Base-by-base conservation (phyloP, 1,140 invertebrate species). In the Nilaparvata lugens region DNA sequence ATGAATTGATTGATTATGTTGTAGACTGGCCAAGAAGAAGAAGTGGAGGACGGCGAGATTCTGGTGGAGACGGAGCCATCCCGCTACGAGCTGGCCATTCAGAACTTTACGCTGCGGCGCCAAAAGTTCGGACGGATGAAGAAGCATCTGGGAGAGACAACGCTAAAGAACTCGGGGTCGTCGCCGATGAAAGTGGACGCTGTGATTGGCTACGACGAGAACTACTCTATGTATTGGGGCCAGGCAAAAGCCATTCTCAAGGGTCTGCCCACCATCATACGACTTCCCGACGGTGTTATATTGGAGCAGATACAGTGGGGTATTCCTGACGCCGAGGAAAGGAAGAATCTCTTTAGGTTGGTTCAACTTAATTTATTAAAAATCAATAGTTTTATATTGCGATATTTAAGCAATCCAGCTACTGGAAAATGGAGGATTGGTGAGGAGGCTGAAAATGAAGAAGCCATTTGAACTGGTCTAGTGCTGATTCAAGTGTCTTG, bases 21-120 rank as follows among this genome's bases (percentile, higher is more conserved):
- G 21, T 66, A 83, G 69, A 77, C 80, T 61, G 79, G 81, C 40
- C 73, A 82, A 63, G 60, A 68, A 48, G 75, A 77, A 56, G 79
- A 76, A 48, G 80, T 81, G 38, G 78, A 79, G 2, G 59, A 63
- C 9, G 88, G 89, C 1, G 85, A 92, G 68, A 77, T 91, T 25
- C 73, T 92, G 1, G 79, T 89, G 0, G 88, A 91, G 72, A 83
- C 82, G 0, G 88, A 91, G 71, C 87, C 89, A 5, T 77, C 82
- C 16, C 77, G 76, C 56, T 92, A 92, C 69, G 85, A 89, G 69
- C 68, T 92, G 61, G 81, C 75, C 38, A 72, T 77, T 38, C 79
- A 89, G 1, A 82, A 81, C 61, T 76, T 87, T 52, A 82, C 84
- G 62, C 70, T 76, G 56, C 69, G 70, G 52, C 82, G 82, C 45